phyloP scores from a whole-genome alignment of 2,797 vertebrate genomes.

The Coregonus sp. region DNA sequence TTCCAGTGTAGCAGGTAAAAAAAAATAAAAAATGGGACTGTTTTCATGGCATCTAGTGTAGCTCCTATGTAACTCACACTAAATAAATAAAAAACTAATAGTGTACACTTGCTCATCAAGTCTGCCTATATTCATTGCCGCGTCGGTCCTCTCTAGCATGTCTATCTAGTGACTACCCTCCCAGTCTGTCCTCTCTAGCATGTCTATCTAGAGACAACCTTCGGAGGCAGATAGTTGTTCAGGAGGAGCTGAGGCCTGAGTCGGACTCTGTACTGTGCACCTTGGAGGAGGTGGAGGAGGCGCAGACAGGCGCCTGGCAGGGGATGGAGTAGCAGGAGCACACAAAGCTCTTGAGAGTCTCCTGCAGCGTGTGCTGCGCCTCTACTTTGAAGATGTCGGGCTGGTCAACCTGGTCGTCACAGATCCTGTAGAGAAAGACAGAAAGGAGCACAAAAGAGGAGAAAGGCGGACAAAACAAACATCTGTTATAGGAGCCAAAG shows the following conservation, averaged over 20 bases:
- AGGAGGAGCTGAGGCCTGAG: constrained; percentile 77
- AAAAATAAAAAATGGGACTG: no score
- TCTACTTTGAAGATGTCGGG: constrained; percentile 93
- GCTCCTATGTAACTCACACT: no score
- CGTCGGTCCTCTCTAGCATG: background rate
- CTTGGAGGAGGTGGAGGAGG: constrained; percentile 34
- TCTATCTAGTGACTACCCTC: background rate
- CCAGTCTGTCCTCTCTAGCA: background rate
- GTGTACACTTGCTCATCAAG: background rate
- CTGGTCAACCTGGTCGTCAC: constrained; percentile 87
- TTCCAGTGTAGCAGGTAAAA: no score
- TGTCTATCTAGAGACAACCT: background rate
- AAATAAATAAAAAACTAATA: background rate
- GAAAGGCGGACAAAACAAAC: background rate
- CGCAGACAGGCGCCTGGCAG: constrained; percentile 49
- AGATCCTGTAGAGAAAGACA: constrained; percentile 78
- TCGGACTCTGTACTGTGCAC: constrained; percentile 66
- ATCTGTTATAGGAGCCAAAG: background rate
- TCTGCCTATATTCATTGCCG: background rate
- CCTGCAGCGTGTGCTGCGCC: constrained; percentile 86
- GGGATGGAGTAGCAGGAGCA: constrained; percentile 84
- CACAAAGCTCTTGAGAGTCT: constrained; percentile 81
- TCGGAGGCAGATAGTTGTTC: constrained; percentile 3
- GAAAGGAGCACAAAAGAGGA: no score
- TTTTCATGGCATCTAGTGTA: no score